These are phyloP conservation scores for Brenthis hecate DNA, from an alignment of 2,888 invertebrate species.

Conservation along the genomic window DNA sequence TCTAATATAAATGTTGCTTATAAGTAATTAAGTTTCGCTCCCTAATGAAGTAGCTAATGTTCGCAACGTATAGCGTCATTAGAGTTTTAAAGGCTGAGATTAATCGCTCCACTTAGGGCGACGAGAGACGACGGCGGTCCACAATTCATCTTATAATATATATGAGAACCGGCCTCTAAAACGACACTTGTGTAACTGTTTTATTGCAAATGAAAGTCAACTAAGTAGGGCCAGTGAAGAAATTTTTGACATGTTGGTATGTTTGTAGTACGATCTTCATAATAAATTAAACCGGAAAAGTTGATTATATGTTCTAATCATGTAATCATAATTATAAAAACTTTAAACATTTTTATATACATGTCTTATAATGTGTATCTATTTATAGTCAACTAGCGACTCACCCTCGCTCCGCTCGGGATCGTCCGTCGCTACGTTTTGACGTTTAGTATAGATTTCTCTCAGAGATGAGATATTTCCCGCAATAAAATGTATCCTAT, in stretches of 20 bases:
- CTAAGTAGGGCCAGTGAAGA: slow-evolving; percentile 29
- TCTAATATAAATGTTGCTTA: slow-evolving; percentile 4
- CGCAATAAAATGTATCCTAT: too few relatives aligned
- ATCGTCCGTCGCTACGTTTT: too few relatives aligned
- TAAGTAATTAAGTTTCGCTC: slow-evolving; percentile 21
- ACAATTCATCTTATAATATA: slow-evolving; percentile 38
- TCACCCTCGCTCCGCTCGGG: too few relatives aligned
- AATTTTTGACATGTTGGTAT: slow-evolving; percentile 13
- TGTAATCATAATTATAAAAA: slow-evolving; percentile 3
- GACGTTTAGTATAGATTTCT: too few relatives aligned
- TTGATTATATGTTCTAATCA: not conserved
- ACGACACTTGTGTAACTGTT: slow-evolving; percentile 32
- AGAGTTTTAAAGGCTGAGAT: slow-evolving; percentile 31
- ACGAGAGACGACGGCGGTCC: slow-evolving; percentile 22
- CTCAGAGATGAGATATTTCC: too few relatives aligned
- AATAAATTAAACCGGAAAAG: slow-evolving; percentile 3
- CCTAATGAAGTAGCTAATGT: slow-evolving; percentile 28
- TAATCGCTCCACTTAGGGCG: slow-evolving; percentile 34
- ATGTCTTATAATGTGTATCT: not conserved
- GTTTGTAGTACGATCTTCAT: not conserved
- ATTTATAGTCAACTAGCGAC: not conserved
- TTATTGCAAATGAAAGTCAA: slow-evolving; percentile 23
- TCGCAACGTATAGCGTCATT: slow-evolving; percentile 24
- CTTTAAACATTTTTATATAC: not conserved
- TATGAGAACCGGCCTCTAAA: slow-evolving; percentile 34